A percentile compares a stretch with the other conserved stretches of the same genome.
Evolutionary conservation across 2,797 vertebrate genomes (phyloP).

Genomic region (Adrianichthys oophorus): DNA sequence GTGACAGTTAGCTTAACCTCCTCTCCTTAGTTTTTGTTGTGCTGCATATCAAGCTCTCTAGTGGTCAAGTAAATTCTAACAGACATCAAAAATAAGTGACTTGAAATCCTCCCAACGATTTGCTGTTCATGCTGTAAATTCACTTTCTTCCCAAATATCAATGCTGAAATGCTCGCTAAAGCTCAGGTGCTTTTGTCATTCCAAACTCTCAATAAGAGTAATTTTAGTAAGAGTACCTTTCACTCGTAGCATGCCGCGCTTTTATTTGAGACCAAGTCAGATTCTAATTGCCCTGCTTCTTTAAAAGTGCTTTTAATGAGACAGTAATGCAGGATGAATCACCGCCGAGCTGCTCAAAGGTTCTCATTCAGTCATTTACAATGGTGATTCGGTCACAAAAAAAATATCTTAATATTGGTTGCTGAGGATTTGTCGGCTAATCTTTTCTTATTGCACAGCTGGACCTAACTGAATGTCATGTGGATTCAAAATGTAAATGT

Average conservation of each 20-base stretch:
- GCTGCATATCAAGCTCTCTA: slow-evolving; percentile 18
- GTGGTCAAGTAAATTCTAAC: neutral
- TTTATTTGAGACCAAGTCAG: slow-evolving; percentile 2
- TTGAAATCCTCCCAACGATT: neutral
- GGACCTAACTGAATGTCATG: neutral
- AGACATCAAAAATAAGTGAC: neutral
- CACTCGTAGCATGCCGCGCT: neutral
- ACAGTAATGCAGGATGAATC: slow-evolving; percentile 5
- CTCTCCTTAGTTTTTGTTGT: neutral
- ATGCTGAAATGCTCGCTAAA: neutral
- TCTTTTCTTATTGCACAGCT: neutral
- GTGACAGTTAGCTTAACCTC: slow-evolving; percentile 18
- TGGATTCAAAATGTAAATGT: neutral
- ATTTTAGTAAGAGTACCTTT: neutral
- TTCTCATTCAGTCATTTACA: neutral
- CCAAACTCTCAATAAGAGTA: neutral
- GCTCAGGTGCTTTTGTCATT: neutral
- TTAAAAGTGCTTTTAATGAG: slow-evolving; percentile 9
- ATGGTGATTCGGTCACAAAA: neutral
- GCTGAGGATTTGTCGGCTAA: slow-evolving; percentile 2
- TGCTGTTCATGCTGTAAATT: neutral
- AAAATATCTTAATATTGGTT: neutral
- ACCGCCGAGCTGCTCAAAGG: slow-evolving; percentile 12
- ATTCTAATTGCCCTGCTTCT: neutral
- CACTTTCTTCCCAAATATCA: neutral